Conservation (phyloP, 2,113 vertebrate species). For the Plotosus lineatus region DNA sequence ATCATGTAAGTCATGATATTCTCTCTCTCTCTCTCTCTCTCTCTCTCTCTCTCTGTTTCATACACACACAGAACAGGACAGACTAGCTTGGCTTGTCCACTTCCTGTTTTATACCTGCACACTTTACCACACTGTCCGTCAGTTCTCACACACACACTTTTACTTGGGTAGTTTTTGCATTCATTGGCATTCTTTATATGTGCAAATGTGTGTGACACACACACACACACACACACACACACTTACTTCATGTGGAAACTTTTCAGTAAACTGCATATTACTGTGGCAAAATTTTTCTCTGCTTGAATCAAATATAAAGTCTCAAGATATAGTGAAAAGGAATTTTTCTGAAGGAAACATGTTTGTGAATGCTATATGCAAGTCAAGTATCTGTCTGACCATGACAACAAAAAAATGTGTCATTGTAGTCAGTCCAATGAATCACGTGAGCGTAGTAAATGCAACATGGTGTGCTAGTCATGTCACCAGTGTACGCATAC, state of each 20-base stretch:
- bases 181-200: too few relatives aligned
- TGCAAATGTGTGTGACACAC: too few relatives aligned
- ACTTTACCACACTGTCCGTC: too few relatives aligned
- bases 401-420: background rate
- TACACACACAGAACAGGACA: too few relatives aligned
- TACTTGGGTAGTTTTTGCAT: too few relatives aligned
- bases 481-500: background rate
- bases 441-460: background rate
- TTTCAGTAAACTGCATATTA: slow-evolving; percentile 16
- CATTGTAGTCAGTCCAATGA: background rate
- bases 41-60: background rate
- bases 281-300: slow-evolving; percentile 4
- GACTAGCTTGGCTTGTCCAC: too few relatives aligned
- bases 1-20: background rate
- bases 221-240: background rate
- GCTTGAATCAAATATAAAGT: background rate
- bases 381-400: background rate
- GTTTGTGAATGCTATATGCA: background rate
- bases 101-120: too few relatives aligned
- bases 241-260: background rate
- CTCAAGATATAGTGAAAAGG: too few relatives aligned
- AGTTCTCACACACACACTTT: background rate
- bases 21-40: slow-evolving; percentile 13
- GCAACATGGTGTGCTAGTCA: background rate
- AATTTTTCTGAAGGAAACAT: too few relatives aligned